Base-by-base conservation (phyloP, 2,797 vertebrate genomes). In the Chrosomus eos region DNA sequence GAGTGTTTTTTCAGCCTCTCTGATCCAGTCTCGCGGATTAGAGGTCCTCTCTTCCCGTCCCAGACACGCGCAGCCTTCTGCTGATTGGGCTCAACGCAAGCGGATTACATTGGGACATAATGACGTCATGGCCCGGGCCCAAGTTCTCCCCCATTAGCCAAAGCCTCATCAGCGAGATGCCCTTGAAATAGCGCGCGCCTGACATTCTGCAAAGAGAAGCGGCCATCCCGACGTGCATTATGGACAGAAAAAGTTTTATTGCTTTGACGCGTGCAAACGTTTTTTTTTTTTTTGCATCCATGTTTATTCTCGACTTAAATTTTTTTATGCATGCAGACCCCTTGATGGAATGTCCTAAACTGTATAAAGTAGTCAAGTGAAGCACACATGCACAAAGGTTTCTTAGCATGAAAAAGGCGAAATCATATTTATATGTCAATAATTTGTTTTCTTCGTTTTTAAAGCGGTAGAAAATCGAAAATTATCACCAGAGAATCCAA, bases 161-260 rank as follows among this genome's bases (percentile, higher is more conserved):
- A 97, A 97, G 97, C 97, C 96, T 97, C 97, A 97, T 97, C 97
- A 97, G 95, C 94, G 95, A 96, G 96, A 97, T 96, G 97, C 97
- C 97, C 97, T 99, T 98, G 97, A 98, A 97, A 97, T 94, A 94
- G 93, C 91, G 93, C 95, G 94, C 92, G 92, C 91, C 67, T 94
- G 95, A 96, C 96, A 96, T 95, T 95, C 94, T 95, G 93, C 92
- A 93, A 38, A 78, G 31, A 68, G 66, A 70, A 77, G 66, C 18
- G 58, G 36, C 23, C 67, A 38, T 60, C 76, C 48, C 64, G 70
- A 81, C 58, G 53, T 78, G 80, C 62, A 81, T 87, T 71, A 78
- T 64, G 71, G 21, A 72, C 43, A 36, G 53, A 84, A 81, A 70
- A 51, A 48, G 79, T 38, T 81, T n/a, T 64, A 36, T 38, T 72